Evolutionary conservation across 1,140 invertebrate genomes (phyloP).

Genomic region (Atta texana): DNA sequence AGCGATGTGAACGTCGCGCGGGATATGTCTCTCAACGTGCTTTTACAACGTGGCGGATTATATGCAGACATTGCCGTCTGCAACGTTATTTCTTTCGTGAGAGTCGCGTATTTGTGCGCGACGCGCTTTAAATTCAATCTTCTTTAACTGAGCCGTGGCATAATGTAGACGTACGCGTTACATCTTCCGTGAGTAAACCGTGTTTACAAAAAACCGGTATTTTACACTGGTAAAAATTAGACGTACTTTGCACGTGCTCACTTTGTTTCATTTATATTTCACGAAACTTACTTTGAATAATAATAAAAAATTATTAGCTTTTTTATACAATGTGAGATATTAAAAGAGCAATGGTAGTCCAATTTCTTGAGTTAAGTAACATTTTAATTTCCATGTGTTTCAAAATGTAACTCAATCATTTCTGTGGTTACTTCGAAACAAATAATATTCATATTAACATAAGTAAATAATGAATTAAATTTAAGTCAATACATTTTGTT

Average conservation of each 20-base stretch:
- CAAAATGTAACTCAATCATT: too few species aligned
- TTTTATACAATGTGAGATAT: not conserved
- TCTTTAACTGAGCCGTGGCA: conserved; percentile 39
- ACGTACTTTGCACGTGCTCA: not conserved
- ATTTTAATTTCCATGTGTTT: too few species aligned
- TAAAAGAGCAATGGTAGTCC: too few species aligned
- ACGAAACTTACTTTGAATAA: not conserved
- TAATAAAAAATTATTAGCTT: not conserved
- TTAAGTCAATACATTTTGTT: too few species aligned
- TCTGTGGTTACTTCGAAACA: too few species aligned
- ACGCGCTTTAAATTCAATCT: conserved; percentile 57
- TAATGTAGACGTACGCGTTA: conserved; percentile 9
- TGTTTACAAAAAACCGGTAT: not conserved
- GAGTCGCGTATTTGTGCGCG: conserved; percentile 24
- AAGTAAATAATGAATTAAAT: too few species aligned
- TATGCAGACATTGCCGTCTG: conserved; percentile 3
- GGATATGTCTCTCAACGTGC: conserved; percentile 19
- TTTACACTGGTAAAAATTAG: conserved; percentile 21
- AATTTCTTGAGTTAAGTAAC: too few species aligned
- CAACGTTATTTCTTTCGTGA: conserved; percentile 32
- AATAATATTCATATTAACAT: too few species aligned
- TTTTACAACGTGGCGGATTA: conserved; percentile 51
- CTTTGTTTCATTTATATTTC: not conserved
- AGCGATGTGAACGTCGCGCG: conserved; percentile 15
- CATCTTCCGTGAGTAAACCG: conserved; percentile 5